Evolutionary conservation across 2,113 vertebrate species (phyloP).

Genomic region (Lethenteron camtschaticum): DNA sequence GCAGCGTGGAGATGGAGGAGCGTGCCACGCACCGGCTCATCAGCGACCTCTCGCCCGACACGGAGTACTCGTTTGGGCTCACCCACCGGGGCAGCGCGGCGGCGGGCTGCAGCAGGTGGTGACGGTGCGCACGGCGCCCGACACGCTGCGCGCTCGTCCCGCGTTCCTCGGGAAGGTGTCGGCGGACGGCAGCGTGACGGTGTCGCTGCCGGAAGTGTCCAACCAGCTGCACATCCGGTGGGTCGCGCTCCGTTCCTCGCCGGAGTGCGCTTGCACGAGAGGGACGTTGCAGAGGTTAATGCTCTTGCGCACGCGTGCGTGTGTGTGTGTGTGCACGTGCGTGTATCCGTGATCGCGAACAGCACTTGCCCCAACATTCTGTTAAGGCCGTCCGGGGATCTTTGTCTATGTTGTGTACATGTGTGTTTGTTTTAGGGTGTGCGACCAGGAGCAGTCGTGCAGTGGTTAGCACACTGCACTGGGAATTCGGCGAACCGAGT

Average conservation of each 20-base stretch:
- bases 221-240: conserved; percentile 52
- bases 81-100: conserved; percentile 50
- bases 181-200: conserved; percentile 38
- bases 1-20: conserved; percentile 61
- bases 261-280: too few relatives aligned
- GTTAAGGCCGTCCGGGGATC: too few relatives aligned
- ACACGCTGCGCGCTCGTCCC: conserved; percentile 45
- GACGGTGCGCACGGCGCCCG: conserved; percentile 47
- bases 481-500: too few relatives aligned
- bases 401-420: too few relatives aligned
- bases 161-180: conserved; percentile 47
- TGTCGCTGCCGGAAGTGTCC: conserved; percentile 45
- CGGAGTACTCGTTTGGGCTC: conserved; percentile 61
- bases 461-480: too few relatives aligned
- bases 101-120: conserved; percentile 54
- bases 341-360: too few relatives aligned
- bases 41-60: conserved; percentile 52
- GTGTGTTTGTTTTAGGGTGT: too few relatives aligned
- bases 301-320: too few relatives aligned
- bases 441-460: too few relatives aligned
- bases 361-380: too few relatives aligned
- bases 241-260: conserved; percentile 10
- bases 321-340: too few relatives aligned
- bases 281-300: too few relatives aligned
- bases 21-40: conserved; percentile 53